Evolutionary conservation across 2,888 invertebrate species (phyloP).

Genomic region (Sarcophaga variegata): DNA sequence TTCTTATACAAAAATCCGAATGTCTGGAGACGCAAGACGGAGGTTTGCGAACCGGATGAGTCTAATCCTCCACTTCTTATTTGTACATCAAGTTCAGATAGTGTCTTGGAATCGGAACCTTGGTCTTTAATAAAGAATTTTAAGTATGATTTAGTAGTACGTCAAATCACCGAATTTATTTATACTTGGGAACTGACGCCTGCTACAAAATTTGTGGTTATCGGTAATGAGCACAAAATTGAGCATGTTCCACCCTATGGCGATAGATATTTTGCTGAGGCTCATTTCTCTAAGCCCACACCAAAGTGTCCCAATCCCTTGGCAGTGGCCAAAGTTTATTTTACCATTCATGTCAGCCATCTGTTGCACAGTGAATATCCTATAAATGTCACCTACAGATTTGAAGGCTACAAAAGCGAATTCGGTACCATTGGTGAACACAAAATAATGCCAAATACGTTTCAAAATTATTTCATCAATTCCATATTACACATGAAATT

Average conservation of each 20-base stretch:
- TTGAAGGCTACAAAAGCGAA: conserved; percentile 76
- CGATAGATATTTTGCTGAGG: conserved; percentile 75
- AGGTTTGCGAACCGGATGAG: too few species aligned
- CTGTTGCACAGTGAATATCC: conserved; percentile 74
- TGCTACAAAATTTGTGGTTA: conserved; percentile 76
- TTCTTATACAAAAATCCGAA: conserved; percentile 74
- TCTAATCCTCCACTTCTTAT: too few species aligned
- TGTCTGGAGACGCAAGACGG: not conserved
- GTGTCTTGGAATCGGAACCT: not conserved
- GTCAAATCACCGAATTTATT: conserved; percentile 75
- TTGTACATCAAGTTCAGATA: too few species aligned
- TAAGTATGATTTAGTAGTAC: conserved; percentile 70
- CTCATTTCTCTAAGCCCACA: conserved; percentile 78
- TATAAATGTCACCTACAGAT: conserved; percentile 78
- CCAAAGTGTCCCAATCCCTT: conserved; percentile 78
- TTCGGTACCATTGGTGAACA: conserved; percentile 74
- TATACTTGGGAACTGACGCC: conserved; percentile 75
- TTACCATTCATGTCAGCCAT: conserved; percentile 74
- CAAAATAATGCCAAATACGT: conserved; percentile 67
- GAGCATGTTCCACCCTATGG: conserved; percentile 72
- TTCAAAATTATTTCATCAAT: conserved; percentile 77
- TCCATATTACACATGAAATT: conserved; percentile 75
- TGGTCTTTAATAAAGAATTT: conserved; percentile 73
- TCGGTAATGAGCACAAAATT: conserved; percentile 65
- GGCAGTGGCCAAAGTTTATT: conserved; percentile 79